These are phyloP conservation scores for Suillia variegata DNA, from an alignment of 2,888 invertebrate species.

Conservation along the genomic window DNA sequence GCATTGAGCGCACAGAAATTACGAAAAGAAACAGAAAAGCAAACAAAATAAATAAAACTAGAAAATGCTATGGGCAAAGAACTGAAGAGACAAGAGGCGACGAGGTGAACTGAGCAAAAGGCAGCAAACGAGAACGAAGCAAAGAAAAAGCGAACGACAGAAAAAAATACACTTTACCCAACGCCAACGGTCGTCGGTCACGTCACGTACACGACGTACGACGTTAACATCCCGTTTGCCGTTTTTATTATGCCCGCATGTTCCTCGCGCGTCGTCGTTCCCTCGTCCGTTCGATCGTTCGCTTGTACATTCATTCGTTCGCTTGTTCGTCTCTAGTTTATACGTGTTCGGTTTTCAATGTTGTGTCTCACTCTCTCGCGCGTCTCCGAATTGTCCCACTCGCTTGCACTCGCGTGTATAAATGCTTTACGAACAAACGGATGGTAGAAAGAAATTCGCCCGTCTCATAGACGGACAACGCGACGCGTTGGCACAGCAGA, in stretches of 20 bases:
- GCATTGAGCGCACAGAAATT: no score
- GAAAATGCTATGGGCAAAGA: not conserved
- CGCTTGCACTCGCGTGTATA: not conserved
- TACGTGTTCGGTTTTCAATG: not conserved
- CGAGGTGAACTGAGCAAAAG: not conserved
- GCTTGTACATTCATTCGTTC: not conserved
- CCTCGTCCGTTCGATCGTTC: not conserved
- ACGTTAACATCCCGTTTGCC: not conserved
- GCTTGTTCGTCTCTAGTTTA: not conserved
- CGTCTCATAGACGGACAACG: not conserved
- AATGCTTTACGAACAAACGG: not conserved
- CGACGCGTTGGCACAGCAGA: not conserved
- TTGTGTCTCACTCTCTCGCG: not conserved
- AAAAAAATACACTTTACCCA: conserved; percentile 4
- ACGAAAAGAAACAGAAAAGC: no score
- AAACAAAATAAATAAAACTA: no score
- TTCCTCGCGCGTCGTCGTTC: not conserved
- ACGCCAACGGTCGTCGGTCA: conserved; percentile 7
- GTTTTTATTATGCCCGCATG: not conserved
- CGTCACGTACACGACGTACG: conserved; percentile 8
- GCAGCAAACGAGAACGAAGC: not conserved
- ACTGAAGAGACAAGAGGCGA: not conserved
- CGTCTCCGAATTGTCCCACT: not conserved
- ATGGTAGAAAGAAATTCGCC: not conserved
- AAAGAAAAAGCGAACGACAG: not conserved